Conservation (phyloP, 2,888 invertebrate genomes). For the Caenorhabditis auriculariae region DNA sequence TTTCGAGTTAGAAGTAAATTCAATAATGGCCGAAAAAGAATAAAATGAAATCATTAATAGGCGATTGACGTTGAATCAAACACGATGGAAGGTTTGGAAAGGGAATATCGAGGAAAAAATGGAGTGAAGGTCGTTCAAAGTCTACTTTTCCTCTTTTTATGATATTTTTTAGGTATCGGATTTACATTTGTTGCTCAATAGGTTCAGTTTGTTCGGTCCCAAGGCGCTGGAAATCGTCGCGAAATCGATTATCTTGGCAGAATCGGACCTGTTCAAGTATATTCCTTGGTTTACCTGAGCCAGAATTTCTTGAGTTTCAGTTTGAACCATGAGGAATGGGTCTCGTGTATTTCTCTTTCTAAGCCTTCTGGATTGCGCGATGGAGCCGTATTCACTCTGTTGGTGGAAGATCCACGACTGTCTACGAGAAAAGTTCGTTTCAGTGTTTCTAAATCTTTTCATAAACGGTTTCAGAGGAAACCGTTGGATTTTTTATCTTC, state of each 20-base stretch:
- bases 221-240: conserved; percentile 17
- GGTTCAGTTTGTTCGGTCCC: conserved; percentile 39
- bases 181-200: conserved; percentile 32
- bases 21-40: background rate
- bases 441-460: too few relatives aligned
- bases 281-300: too few relatives aligned
- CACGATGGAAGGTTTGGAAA: too few relatives aligned
- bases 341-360: conserved; percentile 4
- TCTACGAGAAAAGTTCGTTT: conserved; percentile 13
- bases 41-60: conserved; percentile 4
- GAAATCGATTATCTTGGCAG: conserved; percentile 2
- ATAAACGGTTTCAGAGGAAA: too few relatives aligned
- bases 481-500: too few relatives aligned
- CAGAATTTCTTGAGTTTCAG: too few relatives aligned
- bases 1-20: conserved; percentile 9
- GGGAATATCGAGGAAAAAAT: too few relatives aligned
- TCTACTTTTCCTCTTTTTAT: background rate
- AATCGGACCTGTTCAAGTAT: too few relatives aligned
- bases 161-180: conserved; percentile 27
- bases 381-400: conserved; percentile 37
- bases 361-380: conserved; percentile 22
- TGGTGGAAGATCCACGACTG: conserved; percentile 49
- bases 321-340: background rate
- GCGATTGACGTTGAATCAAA: too few relatives aligned
- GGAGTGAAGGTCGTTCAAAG: too few relatives aligned